Percentiles rank a stretch among this genome's conserved stretches.
These are phyloP conservation scores for Melierax canorus DNA, from an alignment of 2,113 vertebrate species.

Conservation along the genomic window DNA sequence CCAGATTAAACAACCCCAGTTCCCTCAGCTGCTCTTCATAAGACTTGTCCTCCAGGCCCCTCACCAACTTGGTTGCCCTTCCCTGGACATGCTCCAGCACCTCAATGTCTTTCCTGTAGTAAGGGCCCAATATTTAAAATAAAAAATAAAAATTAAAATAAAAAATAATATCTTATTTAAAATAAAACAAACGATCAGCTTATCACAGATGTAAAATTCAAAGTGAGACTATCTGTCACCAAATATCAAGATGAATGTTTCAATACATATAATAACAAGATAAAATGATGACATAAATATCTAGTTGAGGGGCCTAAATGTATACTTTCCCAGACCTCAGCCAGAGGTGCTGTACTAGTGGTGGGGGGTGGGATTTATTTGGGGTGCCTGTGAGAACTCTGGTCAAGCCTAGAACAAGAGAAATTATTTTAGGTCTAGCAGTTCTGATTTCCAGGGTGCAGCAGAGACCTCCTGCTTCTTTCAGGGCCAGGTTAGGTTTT, in stretches of 20 bases:
- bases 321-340: background rate
- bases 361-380: background rate
- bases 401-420: background rate
- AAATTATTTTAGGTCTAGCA: background rate
- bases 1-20: no score
- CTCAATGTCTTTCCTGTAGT: no score
- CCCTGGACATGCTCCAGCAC: no score
- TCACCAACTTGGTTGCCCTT: no score
- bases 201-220: background rate
- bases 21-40: no score
- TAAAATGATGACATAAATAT: background rate
- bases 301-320: background rate
- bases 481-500: rapidly evolving
- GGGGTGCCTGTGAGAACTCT: background rate
- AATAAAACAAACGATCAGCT: background rate
- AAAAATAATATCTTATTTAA: background rate
- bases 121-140: no score
- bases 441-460: background rate
- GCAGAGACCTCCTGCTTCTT: background rate
- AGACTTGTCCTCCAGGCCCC: no score
- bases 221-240: background rate
- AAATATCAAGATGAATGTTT: background rate
- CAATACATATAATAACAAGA: background rate
- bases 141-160: no score
- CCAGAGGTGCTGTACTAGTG: background rate